A percentile compares a stretch with the other conserved stretches of the same genome.
Conservation (phyloP, 2,888 invertebrate species). For the Aleiodes alternator region DNA sequence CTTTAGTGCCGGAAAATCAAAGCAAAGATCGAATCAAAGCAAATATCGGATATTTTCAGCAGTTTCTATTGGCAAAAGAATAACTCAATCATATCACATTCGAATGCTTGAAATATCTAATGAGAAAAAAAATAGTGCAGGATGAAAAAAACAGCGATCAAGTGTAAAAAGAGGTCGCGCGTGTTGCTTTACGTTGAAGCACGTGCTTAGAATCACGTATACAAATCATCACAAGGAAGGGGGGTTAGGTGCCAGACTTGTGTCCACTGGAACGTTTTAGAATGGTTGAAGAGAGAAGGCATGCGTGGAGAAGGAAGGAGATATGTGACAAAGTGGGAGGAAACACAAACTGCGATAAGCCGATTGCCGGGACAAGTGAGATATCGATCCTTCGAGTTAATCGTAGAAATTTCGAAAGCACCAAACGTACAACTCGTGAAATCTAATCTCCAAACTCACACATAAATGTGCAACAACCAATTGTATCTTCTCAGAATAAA, state of each 20-base stretch:
- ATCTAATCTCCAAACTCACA: conserved; percentile 17
- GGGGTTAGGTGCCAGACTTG: conserved; percentile 20
- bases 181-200: conserved; percentile 32
- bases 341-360: conserved; percentile 37
- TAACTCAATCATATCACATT: too few relatives aligned
- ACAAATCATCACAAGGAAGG: conserved; percentile 18
- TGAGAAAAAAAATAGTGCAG: too few relatives aligned
- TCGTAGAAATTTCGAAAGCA: conserved; percentile 32
- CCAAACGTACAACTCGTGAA: conserved; percentile 18
- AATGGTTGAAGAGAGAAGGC: neutral
- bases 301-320: neutral
- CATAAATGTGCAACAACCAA: conserved; percentile 1
- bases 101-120: too few relatives aligned
- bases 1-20: too few relatives aligned
- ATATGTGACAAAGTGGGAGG: neutral
- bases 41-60: too few relatives aligned
- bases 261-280: conserved; percentile 14
- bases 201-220: conserved; percentile 42
- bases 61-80: too few relatives aligned
- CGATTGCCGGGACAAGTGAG: conserved; percentile 34
- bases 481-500: conserved; percentile 1
- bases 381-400: conserved; percentile 43
- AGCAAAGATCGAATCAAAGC: too few relatives aligned
- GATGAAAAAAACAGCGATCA: too few relatives aligned
- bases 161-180: conserved; percentile 26